These are phyloP conservation scores for Euura lappo DNA, from an alignment of 1,140 invertebrate genomes.

Conservation along the genomic window DNA sequence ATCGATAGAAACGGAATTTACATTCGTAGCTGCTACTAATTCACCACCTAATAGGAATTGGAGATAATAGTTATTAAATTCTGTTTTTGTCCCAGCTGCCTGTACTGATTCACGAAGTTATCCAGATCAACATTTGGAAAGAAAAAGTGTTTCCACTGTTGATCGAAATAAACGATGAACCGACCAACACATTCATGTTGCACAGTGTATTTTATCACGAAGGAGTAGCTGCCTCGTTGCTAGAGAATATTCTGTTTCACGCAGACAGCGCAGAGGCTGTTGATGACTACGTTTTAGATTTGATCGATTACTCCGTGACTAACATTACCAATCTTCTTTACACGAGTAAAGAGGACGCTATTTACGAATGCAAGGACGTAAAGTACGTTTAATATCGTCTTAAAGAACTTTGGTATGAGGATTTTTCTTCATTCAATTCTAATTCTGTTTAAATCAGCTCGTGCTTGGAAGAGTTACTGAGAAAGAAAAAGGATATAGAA, in stretches of 20 bases:
- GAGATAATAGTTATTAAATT: constrained; percentile 8
- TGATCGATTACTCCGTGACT: constrained; percentile 76
- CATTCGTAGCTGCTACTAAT: constrained; percentile 23
- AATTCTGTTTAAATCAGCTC: constrained; percentile 47
- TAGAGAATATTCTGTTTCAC: constrained; percentile 80
- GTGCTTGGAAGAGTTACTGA: constrained; percentile 64
- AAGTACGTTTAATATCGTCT: constrained; percentile 45
- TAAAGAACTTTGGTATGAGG: constrained; percentile 40
- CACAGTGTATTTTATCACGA: constrained; percentile 80
- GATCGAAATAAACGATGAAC: constrained; percentile 68
- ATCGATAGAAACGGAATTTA: background rate
- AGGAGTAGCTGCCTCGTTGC: constrained; percentile 68
- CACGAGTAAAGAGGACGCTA: constrained; percentile 50
- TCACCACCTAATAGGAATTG: too few relatives aligned
- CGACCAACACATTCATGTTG: constrained; percentile 72
- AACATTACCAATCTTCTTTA: constrained; percentile 63
- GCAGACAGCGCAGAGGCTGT: constrained; percentile 72
- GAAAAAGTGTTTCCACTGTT: constrained; percentile 75
- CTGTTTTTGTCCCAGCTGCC: constrained; percentile 62
- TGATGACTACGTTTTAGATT: constrained; percentile 72
- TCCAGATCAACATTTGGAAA: constrained; percentile 79
- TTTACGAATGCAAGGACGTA: constrained; percentile 33
- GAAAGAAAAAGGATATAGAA: constrained; percentile 69
- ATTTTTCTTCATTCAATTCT: constrained; percentile 48
- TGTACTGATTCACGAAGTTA: constrained; percentile 76